phyloP scores from a whole-genome alignment of 2,888 invertebrate species.

The Diarsia brunnea region DNA sequence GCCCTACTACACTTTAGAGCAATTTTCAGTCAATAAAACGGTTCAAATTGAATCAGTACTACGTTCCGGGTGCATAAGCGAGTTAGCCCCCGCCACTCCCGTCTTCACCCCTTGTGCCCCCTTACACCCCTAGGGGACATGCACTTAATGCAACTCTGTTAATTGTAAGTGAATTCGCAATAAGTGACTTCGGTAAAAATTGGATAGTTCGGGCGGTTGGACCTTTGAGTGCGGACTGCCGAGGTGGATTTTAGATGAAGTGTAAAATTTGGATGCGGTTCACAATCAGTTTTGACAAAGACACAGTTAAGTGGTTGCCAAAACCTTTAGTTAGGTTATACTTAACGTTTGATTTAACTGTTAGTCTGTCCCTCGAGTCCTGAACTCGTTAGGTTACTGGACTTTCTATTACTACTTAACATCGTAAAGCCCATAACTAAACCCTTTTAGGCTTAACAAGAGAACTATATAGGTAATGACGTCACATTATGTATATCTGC shows the following conservation, averaged over 20 bases:
- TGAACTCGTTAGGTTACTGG: neutral
- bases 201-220: conserved; percentile 31
- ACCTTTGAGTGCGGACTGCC: neutral
- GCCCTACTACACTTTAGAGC: conserved; percentile 67
- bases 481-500: neutral
- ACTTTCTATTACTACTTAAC: neutral
- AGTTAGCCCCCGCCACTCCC: conserved; percentile 63
- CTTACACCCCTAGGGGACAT: conserved; percentile 55
- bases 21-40: conserved; percentile 75
- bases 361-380: neutral
- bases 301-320: neutral
- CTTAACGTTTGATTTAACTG: neutral
- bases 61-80: conserved; percentile 72
- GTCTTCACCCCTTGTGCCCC: conserved; percentile 29
- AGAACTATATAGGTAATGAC: neutral
- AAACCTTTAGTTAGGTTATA: neutral
- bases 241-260: neutral
- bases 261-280: neutral
- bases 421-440: neutral
- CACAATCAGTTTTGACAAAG: neutral
- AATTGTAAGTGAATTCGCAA: conserved; percentile 65
- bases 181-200: conserved; percentile 64
- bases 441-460: neutral
- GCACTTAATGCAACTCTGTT: conserved; percentile 68
- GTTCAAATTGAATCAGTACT: conserved; percentile 71